These are phyloP conservation scores for Microhierax caerulescens DNA, from an alignment of 2,797 vertebrate species.

Conservation along the genomic window DNA sequence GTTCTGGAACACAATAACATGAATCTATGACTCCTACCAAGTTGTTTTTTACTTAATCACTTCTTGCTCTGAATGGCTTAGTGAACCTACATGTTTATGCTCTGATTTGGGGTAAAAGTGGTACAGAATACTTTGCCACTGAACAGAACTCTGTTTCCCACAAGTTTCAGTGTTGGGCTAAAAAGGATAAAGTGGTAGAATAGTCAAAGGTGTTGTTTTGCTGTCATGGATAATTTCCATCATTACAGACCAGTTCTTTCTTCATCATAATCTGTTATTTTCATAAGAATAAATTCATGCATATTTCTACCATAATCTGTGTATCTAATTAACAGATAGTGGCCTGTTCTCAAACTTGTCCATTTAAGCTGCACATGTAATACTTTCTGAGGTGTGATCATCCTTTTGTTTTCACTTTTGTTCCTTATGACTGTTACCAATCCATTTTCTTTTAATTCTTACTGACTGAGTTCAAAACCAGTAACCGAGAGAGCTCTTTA, in stretches of 20 bases:
- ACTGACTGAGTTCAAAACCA: not conserved
- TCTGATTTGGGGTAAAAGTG: not conserved
- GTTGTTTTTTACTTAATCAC: not conserved
- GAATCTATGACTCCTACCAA: not conserved
- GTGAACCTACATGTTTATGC: not conserved
- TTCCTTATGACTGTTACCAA: not conserved
- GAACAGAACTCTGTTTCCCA: not conserved
- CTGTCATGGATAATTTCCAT: not conserved
- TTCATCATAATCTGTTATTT: not conserved
- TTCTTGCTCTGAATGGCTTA: not conserved
- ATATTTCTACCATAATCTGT: not conserved
- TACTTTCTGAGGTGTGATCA: not conserved
- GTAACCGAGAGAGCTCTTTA: not conserved
- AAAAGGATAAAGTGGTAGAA: not conserved
- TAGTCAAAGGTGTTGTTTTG: not conserved
- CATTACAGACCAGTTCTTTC: constrained; percentile 1
- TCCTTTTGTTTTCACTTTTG: not conserved
- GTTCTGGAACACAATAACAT: not conserved
- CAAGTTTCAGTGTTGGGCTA: not conserved
- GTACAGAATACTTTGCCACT: not conserved
- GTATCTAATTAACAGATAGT: not conserved
- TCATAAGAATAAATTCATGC: not conserved
- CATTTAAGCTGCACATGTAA: not conserved
- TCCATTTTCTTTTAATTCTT: not conserved
- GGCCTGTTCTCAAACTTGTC: not conserved